phyloP scores from a whole-genome alignment of 2,113 vertebrate species.

The Tiliqua scincoides region DNA sequence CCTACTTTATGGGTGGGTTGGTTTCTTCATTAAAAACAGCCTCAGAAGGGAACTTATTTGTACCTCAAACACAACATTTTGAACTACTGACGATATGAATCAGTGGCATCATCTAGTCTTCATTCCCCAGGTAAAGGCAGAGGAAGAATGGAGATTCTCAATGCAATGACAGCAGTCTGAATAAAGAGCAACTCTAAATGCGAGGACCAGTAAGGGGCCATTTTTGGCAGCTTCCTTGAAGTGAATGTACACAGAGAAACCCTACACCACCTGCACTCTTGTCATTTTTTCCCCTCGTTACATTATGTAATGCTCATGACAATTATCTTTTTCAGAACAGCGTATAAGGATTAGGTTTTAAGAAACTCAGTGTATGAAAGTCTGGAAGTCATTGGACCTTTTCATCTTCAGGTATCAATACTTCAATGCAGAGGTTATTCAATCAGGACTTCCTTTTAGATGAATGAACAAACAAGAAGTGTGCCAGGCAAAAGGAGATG shows the following conservation, averaged over 20 bases:
- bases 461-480: neutral
- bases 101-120: too few relatives aligned
- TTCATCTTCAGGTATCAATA: neutral
- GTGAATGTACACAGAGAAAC: neutral
- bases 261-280: neutral
- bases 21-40: too few relatives aligned
- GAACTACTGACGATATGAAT: too few relatives aligned
- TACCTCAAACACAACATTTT: neutral
- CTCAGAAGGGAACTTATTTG: too few relatives aligned
- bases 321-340: neutral
- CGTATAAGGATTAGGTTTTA: neutral
- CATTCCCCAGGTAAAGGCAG: neutral
- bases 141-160: neutral
- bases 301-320: neutral
- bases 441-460: neutral
- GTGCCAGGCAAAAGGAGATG: neutral
- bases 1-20: too few relatives aligned
- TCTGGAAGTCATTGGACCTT: neutral
- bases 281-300: neutral
- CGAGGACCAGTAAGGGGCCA: neutral
- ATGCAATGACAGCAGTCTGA: too few relatives aligned
- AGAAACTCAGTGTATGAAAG: neutral
- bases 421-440: neutral
- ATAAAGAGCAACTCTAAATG: too few relatives aligned
- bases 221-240: neutral